These are phyloP conservation scores for Araneus ventricosus DNA, from an alignment of 1,140 invertebrate genomes.

Conservation along the genomic window DNA sequence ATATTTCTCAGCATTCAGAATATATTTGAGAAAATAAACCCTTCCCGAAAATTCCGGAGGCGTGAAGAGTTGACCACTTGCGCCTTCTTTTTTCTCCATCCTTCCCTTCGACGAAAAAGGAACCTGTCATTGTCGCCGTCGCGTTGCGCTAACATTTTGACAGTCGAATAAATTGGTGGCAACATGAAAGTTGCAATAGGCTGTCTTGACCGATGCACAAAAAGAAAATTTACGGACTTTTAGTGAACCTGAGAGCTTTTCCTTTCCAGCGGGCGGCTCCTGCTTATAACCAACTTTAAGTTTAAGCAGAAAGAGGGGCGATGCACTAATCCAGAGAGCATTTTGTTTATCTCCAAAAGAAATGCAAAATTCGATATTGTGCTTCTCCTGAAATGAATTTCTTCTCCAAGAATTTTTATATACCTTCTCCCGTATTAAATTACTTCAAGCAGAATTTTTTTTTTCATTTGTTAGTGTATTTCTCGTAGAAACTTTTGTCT, in stretches of 20 bases:
- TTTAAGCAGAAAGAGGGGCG: neutral
- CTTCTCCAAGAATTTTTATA: neutral
- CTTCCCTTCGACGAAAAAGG: slow-evolving; percentile 1
- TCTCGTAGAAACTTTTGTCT: too few relatives aligned
- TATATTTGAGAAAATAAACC: neutral
- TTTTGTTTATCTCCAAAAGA: neutral
- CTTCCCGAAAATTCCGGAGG: neutral
- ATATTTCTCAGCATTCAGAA: neutral
- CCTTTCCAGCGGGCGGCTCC: neutral
- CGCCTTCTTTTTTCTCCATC: neutral
- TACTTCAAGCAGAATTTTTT: neutral
- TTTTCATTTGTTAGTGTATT: too few relatives aligned
- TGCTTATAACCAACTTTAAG: neutral
- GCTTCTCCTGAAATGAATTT: neutral
- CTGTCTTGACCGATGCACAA: neutral
- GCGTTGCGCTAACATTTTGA: slow-evolving; percentile 48
- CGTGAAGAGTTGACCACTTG: slow-evolving; percentile 47
- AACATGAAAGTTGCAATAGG: slow-evolving; percentile 57
- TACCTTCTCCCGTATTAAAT: neutral
- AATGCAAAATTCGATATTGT: neutral
- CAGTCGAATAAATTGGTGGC: slow-evolving; percentile 67
- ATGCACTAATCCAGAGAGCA: neutral
- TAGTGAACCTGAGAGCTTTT: slow-evolving; percentile 52
- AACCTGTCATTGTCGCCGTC: slow-evolving; percentile 47
- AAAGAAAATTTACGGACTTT: slow-evolving; percentile 48